Base-by-base conservation (phyloP, 1,140 invertebrate genomes). In the Glomeris maerens region DNA sequence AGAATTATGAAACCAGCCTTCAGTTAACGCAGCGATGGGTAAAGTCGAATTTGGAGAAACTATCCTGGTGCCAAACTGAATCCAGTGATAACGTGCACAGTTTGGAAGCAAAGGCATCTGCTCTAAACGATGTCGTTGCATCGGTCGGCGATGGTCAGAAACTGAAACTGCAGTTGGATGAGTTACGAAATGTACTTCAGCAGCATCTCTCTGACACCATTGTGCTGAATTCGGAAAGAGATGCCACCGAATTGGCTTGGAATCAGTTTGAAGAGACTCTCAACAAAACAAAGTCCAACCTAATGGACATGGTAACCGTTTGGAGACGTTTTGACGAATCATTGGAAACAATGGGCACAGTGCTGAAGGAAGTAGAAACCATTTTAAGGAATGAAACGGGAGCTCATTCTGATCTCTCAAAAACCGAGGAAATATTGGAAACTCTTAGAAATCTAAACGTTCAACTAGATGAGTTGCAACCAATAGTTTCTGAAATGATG, bases 41-140 rank as follows among this genome's bases (percentile, higher is more conserved):
- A 2, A 72, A 73, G 39, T 78, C 80, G 1, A 78, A 82, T 44
- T 81, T 81, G 54, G 91, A 95, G 61, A 95, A 95, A 66, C 77
- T 91, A 0, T 71, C 76, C n/a, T 95, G 90, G 88, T 94, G 89
- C 66, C 75, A 81, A 54, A 83, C 84, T 0, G 89, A 94, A 64
- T 75, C 80, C 3, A 78, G 78, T 26, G 88, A 82, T 60, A 89
- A 95, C 62, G 79, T 80, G 62, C 93, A 90, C 61, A 92, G 88
- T 64, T 70, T 94, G n/a, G 85, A 94, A 71, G 81, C 88, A 0
- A 95, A 95, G 69, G 74, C 84, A 60, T 76, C 80, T 2, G 81
- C 87, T 4, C 29, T 41, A 23, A 26, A 72, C 50, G 85, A 89
- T n/a, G n/a, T n/a, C n/a, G n/a, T n/a, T n/a, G n/a, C n/a, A n/a